A percentile compares a stretch with the other conserved stretches of the same genome.
Evolutionary conservation across 92 coral and sea anemone genomes (phyloP).

Genomic region (Montipora capitata): DNA sequence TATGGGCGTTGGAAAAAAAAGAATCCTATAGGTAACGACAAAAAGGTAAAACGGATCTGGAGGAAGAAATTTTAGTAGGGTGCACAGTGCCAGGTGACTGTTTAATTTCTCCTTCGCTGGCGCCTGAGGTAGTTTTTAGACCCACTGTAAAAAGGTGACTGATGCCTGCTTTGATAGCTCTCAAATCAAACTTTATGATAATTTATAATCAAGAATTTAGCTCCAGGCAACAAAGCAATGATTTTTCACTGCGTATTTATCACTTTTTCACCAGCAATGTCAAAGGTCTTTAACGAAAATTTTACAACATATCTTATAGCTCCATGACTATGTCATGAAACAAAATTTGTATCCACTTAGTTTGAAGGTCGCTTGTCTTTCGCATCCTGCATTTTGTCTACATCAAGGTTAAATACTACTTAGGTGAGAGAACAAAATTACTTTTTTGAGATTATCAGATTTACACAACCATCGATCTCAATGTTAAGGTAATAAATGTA

Average conservation of each 20-base stretch:
- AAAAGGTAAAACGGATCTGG: background rate
- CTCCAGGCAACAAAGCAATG: background rate
- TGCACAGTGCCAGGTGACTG: no score
- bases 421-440: background rate
- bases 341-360: conserved; percentile 12
- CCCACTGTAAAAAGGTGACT: background rate
- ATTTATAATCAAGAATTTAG: background rate
- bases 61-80: background rate
- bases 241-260: background rate
- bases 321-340: background rate
- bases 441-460: background rate
- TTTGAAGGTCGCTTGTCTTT: background rate
- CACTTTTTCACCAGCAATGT: conserved; percentile 9
- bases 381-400: conserved; percentile 9
- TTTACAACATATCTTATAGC: background rate
- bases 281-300: conserved; percentile 1
- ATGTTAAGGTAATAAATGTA: background rate
- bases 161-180: background rate
- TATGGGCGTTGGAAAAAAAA: background rate
- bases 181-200: background rate
- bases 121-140: background rate
- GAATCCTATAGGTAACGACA: background rate
- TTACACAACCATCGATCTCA: background rate
- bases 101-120: no score
- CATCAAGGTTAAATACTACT: background rate